Evolutionary conservation across 2,888 invertebrate species (phyloP).

Genomic region (Falcaria lacertinaria): DNA sequence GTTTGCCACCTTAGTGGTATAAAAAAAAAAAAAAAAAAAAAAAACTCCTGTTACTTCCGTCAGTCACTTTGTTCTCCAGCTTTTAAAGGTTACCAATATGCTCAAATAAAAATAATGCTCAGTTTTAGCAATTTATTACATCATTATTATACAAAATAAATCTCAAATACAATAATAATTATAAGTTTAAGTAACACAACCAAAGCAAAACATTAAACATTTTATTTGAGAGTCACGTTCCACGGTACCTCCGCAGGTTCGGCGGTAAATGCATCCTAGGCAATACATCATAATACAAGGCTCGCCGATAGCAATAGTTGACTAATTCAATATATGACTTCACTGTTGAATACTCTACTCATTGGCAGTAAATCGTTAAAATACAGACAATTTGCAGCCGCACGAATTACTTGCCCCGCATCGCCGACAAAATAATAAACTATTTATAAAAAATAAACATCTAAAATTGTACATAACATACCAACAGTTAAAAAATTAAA

Average conservation of each 20-base stretch:
- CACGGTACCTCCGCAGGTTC: constrained; percentile 46
- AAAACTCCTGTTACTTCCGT: too few species aligned
- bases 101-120: constrained; percentile 19
- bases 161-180: constrained; percentile 76
- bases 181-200: constrained; percentile 77
- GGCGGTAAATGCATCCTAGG: constrained; percentile 66
- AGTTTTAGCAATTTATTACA: constrained; percentile 76
- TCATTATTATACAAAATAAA: constrained; percentile 78
- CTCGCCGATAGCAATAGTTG: constrained; percentile 35
- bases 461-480: constrained; percentile 56
- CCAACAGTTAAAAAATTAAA: constrained; percentile 41
- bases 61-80: too few species aligned
- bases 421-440: constrained; percentile 29
- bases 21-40: too few species aligned
- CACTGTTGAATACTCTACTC: constrained; percentile 54
- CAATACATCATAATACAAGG: constrained; percentile 43
- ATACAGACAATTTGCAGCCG: constrained; percentile 46
- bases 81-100: too few species aligned
- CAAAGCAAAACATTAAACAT: constrained; percentile 76
- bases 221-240: constrained; percentile 67
- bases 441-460: constrained; percentile 65
- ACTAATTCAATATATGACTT: constrained; percentile 50
- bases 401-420: constrained; percentile 11
- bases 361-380: constrained; percentile 56
- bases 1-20: too few species aligned